A percentile compares a stretch with the other conserved stretches of the same genome.
phyloP scores from a whole-genome alignment of 2,113 vertebrate genomes.

The Herpailurus yagouaroundi region DNA sequence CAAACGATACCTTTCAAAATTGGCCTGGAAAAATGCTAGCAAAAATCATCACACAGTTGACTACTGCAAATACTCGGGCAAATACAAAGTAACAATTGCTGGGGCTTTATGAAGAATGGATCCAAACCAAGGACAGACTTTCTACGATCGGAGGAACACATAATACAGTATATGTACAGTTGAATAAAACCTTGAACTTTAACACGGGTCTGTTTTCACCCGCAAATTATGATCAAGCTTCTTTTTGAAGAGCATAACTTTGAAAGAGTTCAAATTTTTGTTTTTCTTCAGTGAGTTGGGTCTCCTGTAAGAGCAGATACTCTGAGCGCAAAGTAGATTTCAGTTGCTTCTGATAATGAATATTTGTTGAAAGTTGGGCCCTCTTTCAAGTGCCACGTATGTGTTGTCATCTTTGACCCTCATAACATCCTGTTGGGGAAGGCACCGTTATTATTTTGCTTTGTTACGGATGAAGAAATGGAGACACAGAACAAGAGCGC shows the following conservation, averaged over 20 bases:
- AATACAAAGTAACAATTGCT: neutral
- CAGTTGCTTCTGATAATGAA: neutral
- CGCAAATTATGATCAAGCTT: neutral
- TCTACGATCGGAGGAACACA: neutral
- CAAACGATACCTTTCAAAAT: neutral
- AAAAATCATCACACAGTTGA: neutral
- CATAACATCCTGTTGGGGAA: neutral
- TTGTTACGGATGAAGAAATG: neutral
- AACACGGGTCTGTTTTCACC: neutral
- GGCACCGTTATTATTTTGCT: neutral
- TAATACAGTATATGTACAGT: neutral
- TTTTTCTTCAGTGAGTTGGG: neutral
- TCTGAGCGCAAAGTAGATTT: neutral
- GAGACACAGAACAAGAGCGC: neutral
- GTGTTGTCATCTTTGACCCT: neutral
- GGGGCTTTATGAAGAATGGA: neutral
- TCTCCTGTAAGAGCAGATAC: neutral
- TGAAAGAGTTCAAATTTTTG: neutral
- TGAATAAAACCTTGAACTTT: conserved; percentile 21
- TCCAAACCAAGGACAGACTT: conserved; percentile 14
- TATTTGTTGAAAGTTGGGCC: neutral
- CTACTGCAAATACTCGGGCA: neutral
- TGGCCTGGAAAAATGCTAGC: neutral
- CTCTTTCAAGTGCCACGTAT: neutral
- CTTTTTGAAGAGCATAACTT: neutral